These are phyloP conservation scores for Aplochiton taeniatus DNA, from an alignment of 2,797 vertebrate species.

Conservation along the genomic window DNA sequence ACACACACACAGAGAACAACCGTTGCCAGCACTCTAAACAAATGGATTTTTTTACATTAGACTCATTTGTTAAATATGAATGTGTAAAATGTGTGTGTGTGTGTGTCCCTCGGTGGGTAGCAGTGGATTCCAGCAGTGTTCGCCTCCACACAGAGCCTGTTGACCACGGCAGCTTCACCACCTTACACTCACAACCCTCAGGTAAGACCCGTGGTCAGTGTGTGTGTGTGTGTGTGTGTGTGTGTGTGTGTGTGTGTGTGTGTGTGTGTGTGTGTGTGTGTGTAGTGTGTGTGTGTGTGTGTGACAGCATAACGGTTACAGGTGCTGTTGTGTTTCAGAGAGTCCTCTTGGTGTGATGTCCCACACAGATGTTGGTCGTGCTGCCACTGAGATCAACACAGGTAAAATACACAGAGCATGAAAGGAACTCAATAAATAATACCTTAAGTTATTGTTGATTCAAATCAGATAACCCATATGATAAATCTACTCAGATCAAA, in stretches of 20 bases:
- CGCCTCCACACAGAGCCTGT: too few relatives aligned
- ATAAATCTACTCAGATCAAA: too few relatives aligned
- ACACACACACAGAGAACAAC: background rate
- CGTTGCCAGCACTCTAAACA: too few relatives aligned
- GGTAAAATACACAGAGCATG: background rate
- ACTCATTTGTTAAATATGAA: too few relatives aligned
- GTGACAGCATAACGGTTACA: background rate
- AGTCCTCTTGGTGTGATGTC: conserved; percentile 46
- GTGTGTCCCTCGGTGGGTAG: too few relatives aligned
- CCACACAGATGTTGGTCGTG: conserved; percentile 61
- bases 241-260: conserved; percentile 2
- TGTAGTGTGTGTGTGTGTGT: conserved; percentile 3
- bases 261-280: background rate
- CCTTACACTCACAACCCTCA: background rate
- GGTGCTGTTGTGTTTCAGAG: conserved; percentile 29
- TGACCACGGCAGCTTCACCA: background rate
- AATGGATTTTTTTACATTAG: too few relatives aligned
- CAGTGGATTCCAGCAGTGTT: too few relatives aligned
- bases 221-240: background rate
- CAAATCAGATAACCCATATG: too few relatives aligned
- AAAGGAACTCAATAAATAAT: too few relatives aligned
- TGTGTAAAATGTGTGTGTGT: too few relatives aligned
- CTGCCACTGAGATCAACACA: conserved; percentile 48
- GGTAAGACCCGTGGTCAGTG: too few relatives aligned
- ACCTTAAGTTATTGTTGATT: too few relatives aligned